A percentile compares a stretch with the other conserved stretches of the same genome.
phyloP scores from a whole-genome alignment of 2,888 invertebrate species.

The Nipponacmea schrenckii region DNA sequence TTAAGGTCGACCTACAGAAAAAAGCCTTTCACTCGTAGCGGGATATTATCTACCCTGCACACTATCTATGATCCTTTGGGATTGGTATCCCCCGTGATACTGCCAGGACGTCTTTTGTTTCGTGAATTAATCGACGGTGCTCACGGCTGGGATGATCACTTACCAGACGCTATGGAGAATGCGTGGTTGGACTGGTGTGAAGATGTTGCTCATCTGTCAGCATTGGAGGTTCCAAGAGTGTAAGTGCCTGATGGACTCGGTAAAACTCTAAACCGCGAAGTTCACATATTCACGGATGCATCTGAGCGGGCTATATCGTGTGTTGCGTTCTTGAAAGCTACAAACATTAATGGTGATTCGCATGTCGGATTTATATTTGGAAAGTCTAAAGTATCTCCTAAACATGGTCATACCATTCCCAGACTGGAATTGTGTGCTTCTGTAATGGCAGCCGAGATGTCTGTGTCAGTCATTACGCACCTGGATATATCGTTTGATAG shows the following conservation, averaged over 20 bases:
- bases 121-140: conserved; percentile 1
- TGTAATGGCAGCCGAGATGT: conserved; percentile 16
- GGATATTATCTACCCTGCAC: conserved; percentile 21
- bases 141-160: conserved; percentile 17
- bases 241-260: too few species aligned
- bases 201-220: too few species aligned
- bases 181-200: too few species aligned
- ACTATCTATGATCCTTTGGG: conserved; percentile 22
- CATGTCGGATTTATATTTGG: too few species aligned
- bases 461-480: not conserved
- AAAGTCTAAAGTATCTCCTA: conserved; percentile 19
- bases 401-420: conserved; percentile 20
- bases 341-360: too few species aligned
- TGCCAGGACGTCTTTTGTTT: conserved; percentile 18
- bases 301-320: too few species aligned
- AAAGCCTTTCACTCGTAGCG: conserved; percentile 21
- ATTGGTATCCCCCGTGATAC: conserved; percentile 18
- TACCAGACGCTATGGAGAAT: conserved; percentile 1
- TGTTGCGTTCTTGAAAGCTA: too few species aligned
- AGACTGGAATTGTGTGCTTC: conserved; percentile 25
- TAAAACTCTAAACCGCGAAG: too few species aligned
- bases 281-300: too few species aligned
- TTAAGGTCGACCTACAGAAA: not conserved
- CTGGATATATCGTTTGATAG: conserved; percentile 4
- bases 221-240: too few species aligned